Conservation (phyloP, 2,888 invertebrate species). For the Morpho deidamia region DNA sequence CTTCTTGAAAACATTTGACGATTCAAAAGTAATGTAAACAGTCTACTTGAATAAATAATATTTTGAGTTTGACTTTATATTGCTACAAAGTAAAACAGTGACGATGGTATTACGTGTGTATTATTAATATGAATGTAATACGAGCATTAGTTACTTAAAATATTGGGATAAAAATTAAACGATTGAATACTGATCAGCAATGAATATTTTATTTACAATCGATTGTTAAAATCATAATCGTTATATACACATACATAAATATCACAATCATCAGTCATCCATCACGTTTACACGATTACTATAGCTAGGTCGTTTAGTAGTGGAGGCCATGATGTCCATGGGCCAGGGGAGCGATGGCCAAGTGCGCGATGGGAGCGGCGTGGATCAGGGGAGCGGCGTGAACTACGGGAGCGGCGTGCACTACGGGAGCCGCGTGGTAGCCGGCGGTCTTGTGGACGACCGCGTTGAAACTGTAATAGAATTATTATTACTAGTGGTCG, state of each 20-base stretch:
- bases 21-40: too few relatives aligned
- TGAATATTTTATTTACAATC: conserved; percentile 68
- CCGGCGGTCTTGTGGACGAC: conserved; percentile 74
- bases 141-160: too few relatives aligned
- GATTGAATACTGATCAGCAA: conserved; percentile 56
- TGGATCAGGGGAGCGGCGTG: conserved; percentile 48
- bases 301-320: conserved; percentile 53
- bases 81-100: too few relatives aligned
- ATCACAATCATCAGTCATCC: conserved; percentile 73
- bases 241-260: conserved; percentile 72
- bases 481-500: conserved; percentile 15
- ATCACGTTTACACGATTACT: conserved; percentile 49
- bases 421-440: conserved; percentile 65
- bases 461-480: conserved; percentile 66
- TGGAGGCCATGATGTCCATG: conserved; percentile 67
- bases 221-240: conserved; percentile 56
- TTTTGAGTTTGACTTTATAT: too few relatives aligned
- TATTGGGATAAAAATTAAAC: conserved; percentile 1
- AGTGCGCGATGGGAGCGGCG: conserved; percentile 46
- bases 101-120: too few relatives aligned
- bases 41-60: too few relatives aligned
- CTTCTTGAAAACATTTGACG: too few relatives aligned
- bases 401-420: conserved; percentile 47
- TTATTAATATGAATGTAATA: too few relatives aligned
- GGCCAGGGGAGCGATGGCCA: conserved; percentile 40